Evolutionary conservation across 1,140 invertebrate genomes (phyloP).

Genomic region (Camponotus vicinus): DNA sequence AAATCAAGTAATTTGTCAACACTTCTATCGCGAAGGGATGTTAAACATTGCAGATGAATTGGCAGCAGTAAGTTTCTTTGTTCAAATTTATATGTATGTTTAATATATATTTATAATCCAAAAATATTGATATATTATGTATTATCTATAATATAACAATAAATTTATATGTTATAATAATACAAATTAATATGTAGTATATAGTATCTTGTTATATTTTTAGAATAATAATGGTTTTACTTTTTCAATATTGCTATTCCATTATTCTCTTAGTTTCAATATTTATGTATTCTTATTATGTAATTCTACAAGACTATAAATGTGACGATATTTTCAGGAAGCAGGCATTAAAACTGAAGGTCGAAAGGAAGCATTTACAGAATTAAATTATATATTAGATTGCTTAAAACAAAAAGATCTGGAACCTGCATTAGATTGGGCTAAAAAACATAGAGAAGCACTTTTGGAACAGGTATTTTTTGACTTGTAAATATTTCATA

Average conservation of each 20-base stretch:
- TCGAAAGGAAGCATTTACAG: slow-evolving; percentile 93
- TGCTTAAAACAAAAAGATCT: slow-evolving; percentile 93
- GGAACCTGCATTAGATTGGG: slow-evolving; percentile 93
- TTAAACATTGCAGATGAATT: slow-evolving; percentile 95
- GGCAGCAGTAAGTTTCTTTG: slow-evolving; percentile 86
- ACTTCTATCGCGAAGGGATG: slow-evolving; percentile 97
- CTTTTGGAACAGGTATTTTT: slow-evolving; percentile 85
- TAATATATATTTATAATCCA: not conserved
- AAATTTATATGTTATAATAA: not conserved
- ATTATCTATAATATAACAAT: too few relatives aligned
- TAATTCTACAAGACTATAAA: slow-evolving; percentile 3
- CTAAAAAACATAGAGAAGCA: slow-evolving; percentile 88
- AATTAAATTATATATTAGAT: slow-evolving; percentile 94
- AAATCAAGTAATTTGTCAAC: slow-evolving; percentile 98
- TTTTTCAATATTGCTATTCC: not conserved
- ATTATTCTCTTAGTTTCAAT: not conserved
- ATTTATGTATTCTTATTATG: not conserved
- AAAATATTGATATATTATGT: not conserved
- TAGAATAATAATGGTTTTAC: too few relatives aligned
- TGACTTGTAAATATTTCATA: not conserved
- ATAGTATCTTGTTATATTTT: too few relatives aligned
- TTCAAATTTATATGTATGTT: not conserved
- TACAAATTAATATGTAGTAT: not conserved
- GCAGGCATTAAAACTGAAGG: slow-evolving; percentile 90
- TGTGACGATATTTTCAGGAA: slow-evolving; percentile 87